A percentile compares a stretch with the other conserved stretches of the same genome.
These are phyloP conservation scores for Pterocles burchelli DNA, from an alignment of 2,113 vertebrate species.

Conservation along the genomic window DNA sequence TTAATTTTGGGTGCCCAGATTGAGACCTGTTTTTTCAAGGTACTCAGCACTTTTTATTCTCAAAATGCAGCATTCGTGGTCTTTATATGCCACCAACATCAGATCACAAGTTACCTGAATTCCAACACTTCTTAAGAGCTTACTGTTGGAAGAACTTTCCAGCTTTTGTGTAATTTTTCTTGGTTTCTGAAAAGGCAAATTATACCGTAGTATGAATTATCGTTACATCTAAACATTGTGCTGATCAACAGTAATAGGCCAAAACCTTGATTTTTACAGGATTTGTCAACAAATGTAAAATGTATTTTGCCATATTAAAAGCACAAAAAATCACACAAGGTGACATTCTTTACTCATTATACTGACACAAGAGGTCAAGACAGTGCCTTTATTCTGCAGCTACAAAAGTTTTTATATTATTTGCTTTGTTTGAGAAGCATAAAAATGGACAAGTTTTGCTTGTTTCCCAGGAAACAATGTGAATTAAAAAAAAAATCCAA, in stretches of 20 bases:
- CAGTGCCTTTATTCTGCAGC: not conserved
- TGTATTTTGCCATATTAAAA: not conserved
- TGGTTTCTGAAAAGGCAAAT: not conserved
- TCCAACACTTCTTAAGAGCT: not conserved
- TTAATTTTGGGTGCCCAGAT: not conserved
- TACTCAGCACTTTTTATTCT: not conserved
- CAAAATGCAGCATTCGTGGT: not conserved
- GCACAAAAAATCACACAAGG: not conserved
- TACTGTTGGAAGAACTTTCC: not conserved
- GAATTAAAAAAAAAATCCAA: not conserved
- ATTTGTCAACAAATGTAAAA: not conserved
- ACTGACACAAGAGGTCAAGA: not conserved
- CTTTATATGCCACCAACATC: not conserved
- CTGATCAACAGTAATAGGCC: not conserved
- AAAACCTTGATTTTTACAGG: not conserved
- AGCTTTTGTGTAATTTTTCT: not conserved
- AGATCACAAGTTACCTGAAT: not conserved
- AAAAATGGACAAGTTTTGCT: not conserved
- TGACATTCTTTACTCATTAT: not conserved
- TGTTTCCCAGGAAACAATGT: not conserved
- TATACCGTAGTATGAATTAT: not conserved
- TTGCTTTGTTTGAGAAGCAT: not conserved
- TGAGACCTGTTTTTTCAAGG: not conserved
- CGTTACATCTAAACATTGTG: not conserved
- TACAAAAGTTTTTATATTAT: not conserved